Evolutionary conservation across 2,113 vertebrate genomes (phyloP), one percentile per base, ranked within the genome.

Genomic region (Hippocampus zosterae): DNA sequence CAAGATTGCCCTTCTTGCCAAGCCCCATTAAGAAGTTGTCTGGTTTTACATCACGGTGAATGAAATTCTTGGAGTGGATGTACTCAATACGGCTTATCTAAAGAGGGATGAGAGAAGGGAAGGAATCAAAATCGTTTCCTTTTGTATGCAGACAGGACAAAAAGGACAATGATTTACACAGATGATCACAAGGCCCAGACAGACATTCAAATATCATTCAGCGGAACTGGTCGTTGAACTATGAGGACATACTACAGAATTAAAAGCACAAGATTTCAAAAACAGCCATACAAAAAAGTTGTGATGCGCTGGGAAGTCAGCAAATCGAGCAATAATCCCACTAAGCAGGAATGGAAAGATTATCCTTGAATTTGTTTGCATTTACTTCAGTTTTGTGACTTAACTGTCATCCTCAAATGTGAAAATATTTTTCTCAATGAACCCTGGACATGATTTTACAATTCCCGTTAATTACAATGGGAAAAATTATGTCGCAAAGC

Each of bases 1-100:
- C 96, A 82, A 98, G 91, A 86, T 98, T 98, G 29, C 96, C 96
- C 83, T 98, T 98, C 89, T 98, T 98, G 67, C 96, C 96, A 0
- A 98, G 93, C 16, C 96, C 96, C 96, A 98, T 98, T 44, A 98
- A 93, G 80, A 98, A 98, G 89, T 98, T 98, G 82, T 98, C 96
- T 0, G 96, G 96, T 79, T 98, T 98, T 61, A 98, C 96, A 29
- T 98, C 96, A 41, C 96, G 92, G 83, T 98, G 96, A 83, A 98
- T 98, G 89, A 98, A 98, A 79, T 98, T 98, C 93, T 98, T 98
- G 79, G 96, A 98, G 93, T 98, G 96, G 90, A 98, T 97, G 78
- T 98, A 98, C 88, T 98, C 96, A 5, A 98, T 98, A 72, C 96
- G 96, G 84, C 96, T 98, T 79, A 98, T 98, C 96, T 98, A 52